Percentiles rank a stretch among this genome's conserved stretches.
These are phyloP conservation scores for Percina caprodes DNA, from an alignment of 2,113 vertebrate genomes.

Conservation along the genomic window DNA sequence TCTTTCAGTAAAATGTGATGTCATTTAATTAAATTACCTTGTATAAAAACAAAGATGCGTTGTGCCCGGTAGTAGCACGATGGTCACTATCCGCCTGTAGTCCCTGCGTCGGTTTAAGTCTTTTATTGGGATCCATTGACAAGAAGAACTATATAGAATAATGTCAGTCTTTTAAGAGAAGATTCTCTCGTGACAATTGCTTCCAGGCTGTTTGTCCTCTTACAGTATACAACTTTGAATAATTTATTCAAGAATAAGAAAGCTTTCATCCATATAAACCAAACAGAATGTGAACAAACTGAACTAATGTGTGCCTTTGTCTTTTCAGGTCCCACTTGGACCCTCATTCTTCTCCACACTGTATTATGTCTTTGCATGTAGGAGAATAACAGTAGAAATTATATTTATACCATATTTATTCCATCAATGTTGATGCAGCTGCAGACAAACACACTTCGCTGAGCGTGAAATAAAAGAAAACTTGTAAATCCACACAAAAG, in stretches of 20 bases:
- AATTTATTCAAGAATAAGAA: neutral
- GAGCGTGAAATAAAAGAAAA: neutral
- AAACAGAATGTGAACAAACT: neutral
- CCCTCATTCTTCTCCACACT: constrained; percentile 51
- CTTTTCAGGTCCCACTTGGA: constrained; percentile 66
- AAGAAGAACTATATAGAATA: neutral
- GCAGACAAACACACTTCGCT: neutral
- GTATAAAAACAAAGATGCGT: too few relatives aligned
- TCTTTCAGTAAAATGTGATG: too few relatives aligned
- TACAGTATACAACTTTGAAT: neutral
- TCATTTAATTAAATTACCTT: too few relatives aligned
- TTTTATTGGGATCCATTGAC: neutral
- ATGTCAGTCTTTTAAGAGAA: neutral
- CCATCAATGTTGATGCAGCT: neutral
- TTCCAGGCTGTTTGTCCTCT: neutral
- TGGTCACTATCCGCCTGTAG: too few relatives aligned
- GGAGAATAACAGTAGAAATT: neutral
- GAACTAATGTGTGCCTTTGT: constrained; percentile 14
- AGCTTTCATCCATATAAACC: neutral
- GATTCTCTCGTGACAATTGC: neutral
- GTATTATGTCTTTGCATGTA: constrained; percentile 48
- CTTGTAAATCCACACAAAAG: neutral
- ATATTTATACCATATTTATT: neutral
- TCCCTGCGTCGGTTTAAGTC: neutral
- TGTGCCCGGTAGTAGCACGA: too few relatives aligned